Percentiles rank a stretch among this genome's conserved stretches.
phyloP scores from a whole-genome alignment of 2,113 vertebrate species.

The Gopherus evgoodei region DNA sequence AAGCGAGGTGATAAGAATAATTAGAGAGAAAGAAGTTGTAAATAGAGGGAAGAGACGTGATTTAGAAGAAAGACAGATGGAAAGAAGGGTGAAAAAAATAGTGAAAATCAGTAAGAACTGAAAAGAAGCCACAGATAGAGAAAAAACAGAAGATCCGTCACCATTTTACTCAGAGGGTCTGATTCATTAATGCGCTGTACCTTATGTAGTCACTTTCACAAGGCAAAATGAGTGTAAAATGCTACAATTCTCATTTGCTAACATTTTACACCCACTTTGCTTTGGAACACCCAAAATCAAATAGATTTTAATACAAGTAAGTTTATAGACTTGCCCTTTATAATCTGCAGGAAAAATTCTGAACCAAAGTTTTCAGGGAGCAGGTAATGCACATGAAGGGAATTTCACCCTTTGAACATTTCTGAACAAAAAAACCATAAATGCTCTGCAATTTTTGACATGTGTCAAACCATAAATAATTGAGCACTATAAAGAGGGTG shows the following conservation, averaged over 20 bases:
- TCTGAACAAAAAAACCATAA: not conserved
- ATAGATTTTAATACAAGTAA: not conserved
- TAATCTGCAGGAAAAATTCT: not conserved
- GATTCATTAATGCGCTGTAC: not conserved
- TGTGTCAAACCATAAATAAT: not conserved
- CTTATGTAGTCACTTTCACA: not conserved
- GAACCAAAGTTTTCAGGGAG: not conserved
- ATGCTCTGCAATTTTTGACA: not conserved
- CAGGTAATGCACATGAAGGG: not conserved
- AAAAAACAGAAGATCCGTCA: not conserved
- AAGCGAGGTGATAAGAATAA: not conserved
- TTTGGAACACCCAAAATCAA: not conserved
- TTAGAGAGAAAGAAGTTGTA: not conserved
- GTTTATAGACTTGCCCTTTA: not conserved
- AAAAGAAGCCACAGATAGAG: not conserved
- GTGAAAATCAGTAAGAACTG: not conserved
- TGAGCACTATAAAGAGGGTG: not conserved
- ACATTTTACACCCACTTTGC: not conserved
- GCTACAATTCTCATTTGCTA: not conserved
- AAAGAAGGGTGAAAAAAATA: not conserved
- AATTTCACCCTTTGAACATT: not conserved
- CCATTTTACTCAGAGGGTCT: not conserved
- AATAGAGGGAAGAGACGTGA: not conserved
- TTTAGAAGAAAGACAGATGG: not conserved
- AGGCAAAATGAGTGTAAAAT: not conserved